Conservation (phyloP, 2,797 vertebrate genomes). For the Manis javanica region DNA sequence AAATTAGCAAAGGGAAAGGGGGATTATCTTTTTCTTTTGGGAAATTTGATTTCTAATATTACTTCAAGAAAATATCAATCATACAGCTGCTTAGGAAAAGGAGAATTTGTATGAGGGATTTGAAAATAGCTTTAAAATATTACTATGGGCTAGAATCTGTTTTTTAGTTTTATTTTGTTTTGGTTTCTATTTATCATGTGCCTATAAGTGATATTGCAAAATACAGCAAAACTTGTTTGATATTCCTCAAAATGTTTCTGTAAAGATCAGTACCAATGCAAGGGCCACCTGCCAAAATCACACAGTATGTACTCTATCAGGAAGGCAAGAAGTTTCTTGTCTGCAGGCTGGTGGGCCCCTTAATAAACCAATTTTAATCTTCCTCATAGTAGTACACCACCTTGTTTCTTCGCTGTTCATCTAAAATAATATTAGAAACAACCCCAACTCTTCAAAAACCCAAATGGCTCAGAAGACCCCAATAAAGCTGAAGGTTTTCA, state of each 20-base stretch:
- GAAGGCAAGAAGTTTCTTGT: background rate
- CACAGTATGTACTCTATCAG: accelerated
- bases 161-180: background rate
- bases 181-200: background rate
- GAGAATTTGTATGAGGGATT: background rate
- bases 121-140: conserved; percentile 11
- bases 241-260: background rate
- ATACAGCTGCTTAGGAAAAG: background rate
- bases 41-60: background rate
- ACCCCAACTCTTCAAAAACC: background rate
- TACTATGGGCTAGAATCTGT: background rate
- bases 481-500: background rate
- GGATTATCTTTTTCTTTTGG: background rate
- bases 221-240: background rate
- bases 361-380: background rate
- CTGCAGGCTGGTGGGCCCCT: background rate
- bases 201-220: background rate
- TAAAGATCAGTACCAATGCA: background rate
- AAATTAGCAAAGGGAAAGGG: background rate
- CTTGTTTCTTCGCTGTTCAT: background rate
- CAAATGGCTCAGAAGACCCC: background rate
- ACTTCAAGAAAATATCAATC: background rate
- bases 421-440: background rate
- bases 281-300: too few relatives aligned
- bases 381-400: accelerated